phyloP scores from a whole-genome alignment of 2,888 invertebrate species.

The Chaitophorus viminalis region DNA sequence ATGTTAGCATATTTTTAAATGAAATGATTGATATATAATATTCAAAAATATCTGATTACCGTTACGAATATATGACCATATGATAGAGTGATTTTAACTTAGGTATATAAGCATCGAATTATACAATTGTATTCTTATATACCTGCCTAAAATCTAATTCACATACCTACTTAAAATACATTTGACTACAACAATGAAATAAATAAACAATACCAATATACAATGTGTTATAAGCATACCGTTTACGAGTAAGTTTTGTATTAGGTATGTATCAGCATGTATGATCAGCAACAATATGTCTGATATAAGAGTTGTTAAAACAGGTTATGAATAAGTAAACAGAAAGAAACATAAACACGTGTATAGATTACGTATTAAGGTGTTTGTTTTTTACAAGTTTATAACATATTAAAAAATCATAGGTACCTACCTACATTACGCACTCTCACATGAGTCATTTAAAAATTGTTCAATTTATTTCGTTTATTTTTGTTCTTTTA shows the following conservation, averaged over 20 bases:
- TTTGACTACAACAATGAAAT: background rate
- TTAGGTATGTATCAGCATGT: background rate
- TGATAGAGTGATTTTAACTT: background rate
- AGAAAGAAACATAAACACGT: background rate
- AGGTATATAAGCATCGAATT: background rate
- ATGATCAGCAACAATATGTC: background rate
- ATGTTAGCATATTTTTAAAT: too few relatives aligned
- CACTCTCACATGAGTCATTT: too few relatives aligned
- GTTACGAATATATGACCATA: background rate
- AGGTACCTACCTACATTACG: too few relatives aligned
- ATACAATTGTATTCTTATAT: background rate
- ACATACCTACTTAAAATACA: background rate
- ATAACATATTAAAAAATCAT: too few relatives aligned
- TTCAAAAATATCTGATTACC: background rate
- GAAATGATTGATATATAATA: too few relatives aligned
- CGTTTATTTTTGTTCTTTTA: too few relatives aligned
- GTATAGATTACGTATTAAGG: background rate
- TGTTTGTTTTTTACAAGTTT: background rate
- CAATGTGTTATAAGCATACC: background rate
- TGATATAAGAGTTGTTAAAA: too few relatives aligned
- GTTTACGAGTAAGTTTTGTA: background rate
- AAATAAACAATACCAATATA: background rate
- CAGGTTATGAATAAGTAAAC: too few relatives aligned
- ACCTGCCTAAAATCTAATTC: background rate
- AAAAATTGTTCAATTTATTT: too few relatives aligned